Conservation (phyloP, 2,888 invertebrate species). For the Parnassius apollo region DNA sequence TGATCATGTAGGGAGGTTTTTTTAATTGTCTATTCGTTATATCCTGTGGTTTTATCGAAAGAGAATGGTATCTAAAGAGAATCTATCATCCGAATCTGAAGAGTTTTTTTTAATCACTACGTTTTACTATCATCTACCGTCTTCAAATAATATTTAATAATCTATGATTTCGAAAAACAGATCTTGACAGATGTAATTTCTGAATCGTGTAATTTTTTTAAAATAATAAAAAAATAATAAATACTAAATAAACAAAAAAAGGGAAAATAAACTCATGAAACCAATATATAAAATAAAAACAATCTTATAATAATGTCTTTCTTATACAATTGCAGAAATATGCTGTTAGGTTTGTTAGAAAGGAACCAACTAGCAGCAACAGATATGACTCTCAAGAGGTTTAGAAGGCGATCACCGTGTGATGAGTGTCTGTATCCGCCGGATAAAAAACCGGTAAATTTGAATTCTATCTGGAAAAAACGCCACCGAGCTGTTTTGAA, state of each 20-base stretch:
- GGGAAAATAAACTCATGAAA: slow-evolving; percentile 4
- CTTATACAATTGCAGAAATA: slow-evolving; percentile 27
- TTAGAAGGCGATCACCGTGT: slow-evolving; percentile 45
- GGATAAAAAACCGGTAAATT: slow-evolving; percentile 49
- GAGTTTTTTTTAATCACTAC: too few relatives aligned
- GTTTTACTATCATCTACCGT: too few relatives aligned
- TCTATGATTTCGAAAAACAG: too few relatives aligned
- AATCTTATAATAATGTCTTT: slow-evolving; percentile 29
- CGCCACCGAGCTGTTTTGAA: too few relatives aligned
- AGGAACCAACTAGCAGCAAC: slow-evolving; percentile 15
- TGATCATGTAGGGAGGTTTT: too few relatives aligned
- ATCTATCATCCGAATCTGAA: too few relatives aligned
- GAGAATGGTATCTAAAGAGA: too few relatives aligned
- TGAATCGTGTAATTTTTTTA: not conserved
- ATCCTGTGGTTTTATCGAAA: too few relatives aligned
- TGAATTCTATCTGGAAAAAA: not conserved
- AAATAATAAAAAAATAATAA: not conserved
- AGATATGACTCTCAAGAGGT: slow-evolving; percentile 36
- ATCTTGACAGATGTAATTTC: slow-evolving; percentile 10
- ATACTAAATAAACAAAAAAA: slow-evolving; percentile 15
- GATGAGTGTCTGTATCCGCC: slow-evolving; percentile 33
- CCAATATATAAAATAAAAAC: not conserved
- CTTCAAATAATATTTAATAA: too few relatives aligned
- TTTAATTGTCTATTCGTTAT: too few relatives aligned
- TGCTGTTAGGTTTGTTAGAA: slow-evolving; percentile 14